Percentiles rank a stretch among this genome's conserved stretches.
Conservation (phyloP, 2,797 vertebrate genomes). For the Moxostoma hubbsi region DNA sequence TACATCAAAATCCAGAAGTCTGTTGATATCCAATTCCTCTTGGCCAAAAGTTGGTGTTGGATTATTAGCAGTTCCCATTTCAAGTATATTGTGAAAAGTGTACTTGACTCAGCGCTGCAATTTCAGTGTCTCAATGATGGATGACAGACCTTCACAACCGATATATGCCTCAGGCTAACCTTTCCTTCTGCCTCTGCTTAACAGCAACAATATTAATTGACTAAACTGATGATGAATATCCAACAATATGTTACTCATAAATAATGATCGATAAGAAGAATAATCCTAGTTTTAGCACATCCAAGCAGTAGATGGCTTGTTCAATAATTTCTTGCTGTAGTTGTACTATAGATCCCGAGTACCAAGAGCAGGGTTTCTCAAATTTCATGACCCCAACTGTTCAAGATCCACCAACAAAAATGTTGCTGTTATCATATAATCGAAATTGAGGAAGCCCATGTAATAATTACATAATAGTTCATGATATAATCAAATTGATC, state of each 20-base stretch:
- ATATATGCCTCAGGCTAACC: conserved; percentile 17
- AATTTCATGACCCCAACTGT: too few species aligned
- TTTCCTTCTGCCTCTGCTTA: conserved; percentile 20
- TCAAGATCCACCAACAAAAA: too few species aligned
- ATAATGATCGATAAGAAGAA: background rate
- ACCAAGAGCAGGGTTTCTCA: too few species aligned
- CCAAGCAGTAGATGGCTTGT: background rate
- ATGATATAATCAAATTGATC: too few species aligned
- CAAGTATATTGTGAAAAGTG: background rate
- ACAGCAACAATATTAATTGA: conserved; percentile 13
- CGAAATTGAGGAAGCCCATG: too few species aligned
- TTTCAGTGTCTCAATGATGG: background rate
- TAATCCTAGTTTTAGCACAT: background rate
- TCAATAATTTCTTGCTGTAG: background rate
- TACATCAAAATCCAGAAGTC: too few species aligned
- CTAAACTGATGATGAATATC: conserved; percentile 7
- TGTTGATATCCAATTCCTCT: too few species aligned
- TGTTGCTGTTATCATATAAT: too few species aligned
- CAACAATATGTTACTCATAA: background rate
- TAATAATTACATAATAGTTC: too few species aligned
- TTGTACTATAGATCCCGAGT: too few species aligned
- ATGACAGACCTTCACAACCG: conserved; percentile 2
- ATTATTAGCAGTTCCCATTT: background rate
- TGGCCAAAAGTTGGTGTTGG: background rate
- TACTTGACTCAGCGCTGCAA: background rate